Base-by-base conservation (phyloP, 2,113 vertebrate genomes). In the Oriolus oriolus region DNA sequence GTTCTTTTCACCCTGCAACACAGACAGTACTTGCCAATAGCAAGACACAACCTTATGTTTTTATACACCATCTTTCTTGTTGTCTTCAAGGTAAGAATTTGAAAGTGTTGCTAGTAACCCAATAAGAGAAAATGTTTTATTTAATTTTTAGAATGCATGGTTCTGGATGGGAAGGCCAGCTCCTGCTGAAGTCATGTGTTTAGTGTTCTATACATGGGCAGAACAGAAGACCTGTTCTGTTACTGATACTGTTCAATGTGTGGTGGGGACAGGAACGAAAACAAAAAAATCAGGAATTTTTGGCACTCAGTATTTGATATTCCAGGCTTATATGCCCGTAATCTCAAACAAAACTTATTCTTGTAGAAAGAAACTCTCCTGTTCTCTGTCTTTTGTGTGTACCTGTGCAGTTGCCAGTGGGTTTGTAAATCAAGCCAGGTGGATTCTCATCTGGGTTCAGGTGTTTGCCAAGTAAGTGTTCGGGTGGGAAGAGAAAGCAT, bases 1-100 rank as follows among this genome's bases (percentile, higher is more conserved):
- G 95, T 99, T 96, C 95, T 99, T 95, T 99, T 99, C 90, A 98
- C 99, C 26, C 97, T 99, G 82, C 99, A 99, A 97, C 98, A 98
- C 59, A 97, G 95, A 35, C 93, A 97, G 17, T 98, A 98, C 89
- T 98, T 99, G 81, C 98, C 98, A 27, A 57, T 99, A 56, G 96
- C 98, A 95, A 99, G 97, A 93, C 98, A 98, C 70, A 98, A 99
- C 94, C 98, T 99, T 60, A 96, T 99, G 98, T 98, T 99, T 80
- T 61, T 99, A 64, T 99, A 99, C 92, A 99, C 99, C 14, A 3
- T 98, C 94, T 99, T 99, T 94, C 98, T 98, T 53, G 98, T 99
- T 30, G 80, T 97, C 89, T 98, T 98, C 95, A 99, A 99, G 99
- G 99, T 99, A 98, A 98, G 98, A 93, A 45, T 93, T 70, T 75